phyloP scores from a whole-genome alignment of 1,140 invertebrate species.

The Matsumurasca onukii region DNA sequence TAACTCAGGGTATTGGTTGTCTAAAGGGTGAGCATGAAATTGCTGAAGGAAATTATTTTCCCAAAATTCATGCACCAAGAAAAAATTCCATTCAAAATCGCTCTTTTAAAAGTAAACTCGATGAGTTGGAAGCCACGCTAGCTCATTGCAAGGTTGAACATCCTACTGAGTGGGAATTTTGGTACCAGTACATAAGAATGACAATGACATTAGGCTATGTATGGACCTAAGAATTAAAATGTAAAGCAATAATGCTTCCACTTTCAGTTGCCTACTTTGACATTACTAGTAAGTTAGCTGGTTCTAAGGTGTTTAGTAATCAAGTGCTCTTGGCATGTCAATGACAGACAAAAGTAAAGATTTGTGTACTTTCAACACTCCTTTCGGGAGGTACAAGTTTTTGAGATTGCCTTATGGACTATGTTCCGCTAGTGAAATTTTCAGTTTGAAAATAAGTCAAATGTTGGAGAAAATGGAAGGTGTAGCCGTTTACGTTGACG shows the following conservation, averaged over 20 bases:
- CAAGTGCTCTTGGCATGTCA: neutral
- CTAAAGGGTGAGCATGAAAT: constrained; percentile 4
- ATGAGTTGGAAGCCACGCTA: neutral
- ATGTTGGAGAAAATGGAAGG: constrained; percentile 18
- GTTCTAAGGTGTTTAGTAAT: neutral
- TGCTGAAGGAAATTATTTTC: neutral
- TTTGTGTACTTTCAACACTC: constrained; percentile 7
- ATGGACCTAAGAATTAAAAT: neutral
- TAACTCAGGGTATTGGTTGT: constrained; percentile 14
- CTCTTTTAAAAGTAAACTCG: neutral
- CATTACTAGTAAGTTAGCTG: neutral
- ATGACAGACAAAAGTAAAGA: neutral
- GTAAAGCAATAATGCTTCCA: neutral
- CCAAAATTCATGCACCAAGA: neutral
- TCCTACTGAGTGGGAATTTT: neutral
- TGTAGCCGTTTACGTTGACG: constrained; percentile 2
- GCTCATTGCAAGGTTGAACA: neutral
- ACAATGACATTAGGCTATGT: neutral
- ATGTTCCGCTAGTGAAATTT: constrained; percentile 11
- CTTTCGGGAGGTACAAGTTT: constrained; percentile 10
- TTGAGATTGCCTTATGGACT: too few species aligned
- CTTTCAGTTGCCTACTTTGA: constrained; percentile 4
- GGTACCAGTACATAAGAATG: neutral
- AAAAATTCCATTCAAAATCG: neutral
- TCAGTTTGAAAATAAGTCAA: constrained; percentile 7